Evolutionary conservation across 2,113 vertebrate genomes (phyloP).

Genomic region (Cichladusa arquata): DNA sequence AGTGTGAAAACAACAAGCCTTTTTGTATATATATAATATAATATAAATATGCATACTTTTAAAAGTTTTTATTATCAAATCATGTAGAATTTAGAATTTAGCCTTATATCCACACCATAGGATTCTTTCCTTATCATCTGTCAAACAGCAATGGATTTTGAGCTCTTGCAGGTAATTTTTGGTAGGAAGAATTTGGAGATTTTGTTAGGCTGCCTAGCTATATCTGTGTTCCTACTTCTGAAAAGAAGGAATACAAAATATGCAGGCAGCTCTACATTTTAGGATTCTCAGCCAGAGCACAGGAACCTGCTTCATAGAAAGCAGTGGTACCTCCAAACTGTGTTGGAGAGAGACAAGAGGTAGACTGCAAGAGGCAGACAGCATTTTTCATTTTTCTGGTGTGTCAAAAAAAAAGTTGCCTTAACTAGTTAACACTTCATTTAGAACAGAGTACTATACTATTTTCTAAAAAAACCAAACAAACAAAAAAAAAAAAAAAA

Average conservation of each 20-base stretch:
- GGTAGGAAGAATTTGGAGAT: background rate
- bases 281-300: background rate
- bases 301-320: background rate
- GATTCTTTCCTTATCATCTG: background rate
- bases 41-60: background rate
- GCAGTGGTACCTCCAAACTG: background rate
- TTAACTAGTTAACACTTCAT: background rate
- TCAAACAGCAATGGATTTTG: background rate
- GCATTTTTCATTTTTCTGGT: background rate
- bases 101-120: background rate
- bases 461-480: background rate
- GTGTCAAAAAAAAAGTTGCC: background rate
- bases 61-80: background rate
- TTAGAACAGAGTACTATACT: background rate
- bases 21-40: background rate
- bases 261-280: background rate
- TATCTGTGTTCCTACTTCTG: background rate
- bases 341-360: background rate
- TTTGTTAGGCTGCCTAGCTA: background rate
- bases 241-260: background rate
- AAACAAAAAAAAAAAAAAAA: background rate
- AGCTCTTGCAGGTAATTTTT: background rate
- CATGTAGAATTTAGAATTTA: background rate
- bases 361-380: background rate
- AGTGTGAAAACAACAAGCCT: background rate